Conservation (phyloP, 37 sponge, comb jelly and placozoan species). For the Mnemiopsis leidyi region DNA sequence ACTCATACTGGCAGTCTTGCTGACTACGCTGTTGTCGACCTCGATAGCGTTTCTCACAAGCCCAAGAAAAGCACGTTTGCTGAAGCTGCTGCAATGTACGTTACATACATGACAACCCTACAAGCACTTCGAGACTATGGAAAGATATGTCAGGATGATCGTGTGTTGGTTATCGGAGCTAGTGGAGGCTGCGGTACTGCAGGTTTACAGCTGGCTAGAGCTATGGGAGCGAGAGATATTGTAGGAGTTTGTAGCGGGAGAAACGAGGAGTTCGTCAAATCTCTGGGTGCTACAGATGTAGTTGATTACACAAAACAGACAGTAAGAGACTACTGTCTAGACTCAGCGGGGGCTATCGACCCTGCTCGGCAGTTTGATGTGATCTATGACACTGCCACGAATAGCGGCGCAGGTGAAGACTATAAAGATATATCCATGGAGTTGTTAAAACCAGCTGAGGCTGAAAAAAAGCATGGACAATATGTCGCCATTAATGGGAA, state of each 20-base stretch:
- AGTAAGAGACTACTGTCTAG: not conserved
- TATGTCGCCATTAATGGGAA: slow-evolving; percentile 50
- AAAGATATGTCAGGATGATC: not conserved
- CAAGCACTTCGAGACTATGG: slow-evolving; percentile 43
- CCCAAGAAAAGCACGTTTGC: not conserved
- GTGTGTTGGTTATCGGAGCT: slow-evolving; percentile 32
- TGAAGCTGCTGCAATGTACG: slow-evolving; percentile 2
- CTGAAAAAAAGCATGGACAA: not conserved
- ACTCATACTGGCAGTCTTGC: not conserved
- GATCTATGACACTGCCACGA: slow-evolving; percentile 28
- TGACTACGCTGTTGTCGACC: not conserved
- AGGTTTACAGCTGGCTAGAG: not conserved
- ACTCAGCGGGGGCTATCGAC: not conserved
- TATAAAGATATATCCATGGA: not conserved
- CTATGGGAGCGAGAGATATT: slow-evolving; percentile 47
- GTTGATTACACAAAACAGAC: slow-evolving; percentile 40
- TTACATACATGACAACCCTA: slow-evolving; percentile 1
- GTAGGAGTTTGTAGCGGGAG: slow-evolving; percentile 42
- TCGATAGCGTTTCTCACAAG: not conserved
- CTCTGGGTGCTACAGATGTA: slow-evolving; percentile 48
- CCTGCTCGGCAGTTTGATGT: slow-evolving; percentile 48
- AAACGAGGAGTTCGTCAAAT: slow-evolving; percentile 23
- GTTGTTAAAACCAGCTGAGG: not conserved
- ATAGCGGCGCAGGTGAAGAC: slow-evolving; percentile 52
- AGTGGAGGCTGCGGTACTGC: slow-evolving; percentile 57